Conservation (phyloP, 1,140 invertebrate species). For the Mycetomoellerius zeteki region DNA sequence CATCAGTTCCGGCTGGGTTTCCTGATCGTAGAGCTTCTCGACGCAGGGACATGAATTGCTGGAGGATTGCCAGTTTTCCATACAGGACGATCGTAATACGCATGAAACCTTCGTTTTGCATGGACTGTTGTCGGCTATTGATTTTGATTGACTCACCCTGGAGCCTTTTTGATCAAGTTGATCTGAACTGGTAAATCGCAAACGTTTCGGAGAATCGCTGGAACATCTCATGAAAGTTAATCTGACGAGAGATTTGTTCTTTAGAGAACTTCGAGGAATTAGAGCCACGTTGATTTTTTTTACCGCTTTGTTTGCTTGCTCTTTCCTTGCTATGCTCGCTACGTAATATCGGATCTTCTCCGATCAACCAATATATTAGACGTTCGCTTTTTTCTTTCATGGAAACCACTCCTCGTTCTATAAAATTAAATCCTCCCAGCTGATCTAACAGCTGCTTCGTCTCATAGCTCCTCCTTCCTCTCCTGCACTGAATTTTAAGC, state of each 20-base stretch:
- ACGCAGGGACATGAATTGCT: slow-evolving; percentile 89
- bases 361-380: slow-evolving; percentile 94
- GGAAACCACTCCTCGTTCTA: slow-evolving; percentile 92
- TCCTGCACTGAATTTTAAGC: slow-evolving; percentile 95
- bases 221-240: slow-evolving; percentile 89
- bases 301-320: slow-evolving; percentile 82
- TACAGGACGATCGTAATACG: slow-evolving; percentile 80
- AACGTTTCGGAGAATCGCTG: slow-evolving; percentile 93
- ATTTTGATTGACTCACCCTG: slow-evolving; percentile 81
- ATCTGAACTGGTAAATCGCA: slow-evolving; percentile 92
- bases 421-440: slow-evolving; percentile 92
- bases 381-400: slow-evolving; percentile 96
- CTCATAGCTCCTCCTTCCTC: too few relatives aligned
- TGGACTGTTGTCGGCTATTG: slow-evolving; percentile 86
- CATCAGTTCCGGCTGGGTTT: slow-evolving; percentile 32
- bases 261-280: slow-evolving; percentile 90
- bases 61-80: slow-evolving; percentile 85
- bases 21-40: slow-evolving; percentile 86
- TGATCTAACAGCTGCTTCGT: slow-evolving; percentile 92
- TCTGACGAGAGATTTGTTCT: slow-evolving; percentile 86
- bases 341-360: slow-evolving; percentile 90
- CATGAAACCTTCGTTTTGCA: slow-evolving; percentile 79
- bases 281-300: slow-evolving; percentile 72
- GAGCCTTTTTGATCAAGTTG: slow-evolving; percentile 86
- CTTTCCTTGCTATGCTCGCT: slow-evolving; percentile 87